A percentile compares a stretch with the other conserved stretches of the same genome.
phyloP scores from a whole-genome alignment of 2,888 invertebrate genomes.

The Clistopyga incitator region DNA sequence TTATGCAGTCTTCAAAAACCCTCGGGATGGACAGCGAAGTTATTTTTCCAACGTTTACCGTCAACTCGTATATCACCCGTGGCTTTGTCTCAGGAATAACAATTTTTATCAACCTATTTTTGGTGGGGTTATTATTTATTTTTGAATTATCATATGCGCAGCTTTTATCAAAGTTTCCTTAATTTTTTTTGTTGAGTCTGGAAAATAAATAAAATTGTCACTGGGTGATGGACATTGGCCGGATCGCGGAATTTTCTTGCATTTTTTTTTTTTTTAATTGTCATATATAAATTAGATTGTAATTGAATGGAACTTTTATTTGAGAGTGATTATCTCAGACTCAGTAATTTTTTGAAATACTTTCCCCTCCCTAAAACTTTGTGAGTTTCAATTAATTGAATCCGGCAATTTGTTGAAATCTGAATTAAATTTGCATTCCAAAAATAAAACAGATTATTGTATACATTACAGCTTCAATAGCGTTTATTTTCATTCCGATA shows the following conservation, averaged over 20 bases:
- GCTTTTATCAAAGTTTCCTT: too few species aligned
- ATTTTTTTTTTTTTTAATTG: too few species aligned
- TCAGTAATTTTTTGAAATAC: background rate
- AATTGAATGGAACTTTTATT: background rate
- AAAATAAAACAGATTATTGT: background rate
- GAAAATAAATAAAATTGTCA: too few species aligned
- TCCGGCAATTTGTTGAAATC: background rate
- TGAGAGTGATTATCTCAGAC: background rate
- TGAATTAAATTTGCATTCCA: background rate
- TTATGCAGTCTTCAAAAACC: constrained; percentile 5
- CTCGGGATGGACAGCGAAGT: background rate
- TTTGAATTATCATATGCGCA: too few species aligned
- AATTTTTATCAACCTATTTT: too few species aligned
- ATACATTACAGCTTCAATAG: background rate
- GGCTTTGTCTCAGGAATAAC: background rate
- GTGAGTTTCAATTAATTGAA: background rate
- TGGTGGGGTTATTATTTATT: too few species aligned
- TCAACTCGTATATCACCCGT: background rate
- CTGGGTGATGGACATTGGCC: too few species aligned
- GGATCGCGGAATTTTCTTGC: too few species aligned
- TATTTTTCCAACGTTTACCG: background rate
- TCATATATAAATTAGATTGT: too few species aligned
- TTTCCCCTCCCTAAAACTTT: background rate
- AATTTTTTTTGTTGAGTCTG: too few species aligned
- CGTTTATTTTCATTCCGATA: background rate